These are phyloP conservation scores for Troides aeacus DNA, from an alignment of 2,888 invertebrate species.

Conservation along the genomic window DNA sequence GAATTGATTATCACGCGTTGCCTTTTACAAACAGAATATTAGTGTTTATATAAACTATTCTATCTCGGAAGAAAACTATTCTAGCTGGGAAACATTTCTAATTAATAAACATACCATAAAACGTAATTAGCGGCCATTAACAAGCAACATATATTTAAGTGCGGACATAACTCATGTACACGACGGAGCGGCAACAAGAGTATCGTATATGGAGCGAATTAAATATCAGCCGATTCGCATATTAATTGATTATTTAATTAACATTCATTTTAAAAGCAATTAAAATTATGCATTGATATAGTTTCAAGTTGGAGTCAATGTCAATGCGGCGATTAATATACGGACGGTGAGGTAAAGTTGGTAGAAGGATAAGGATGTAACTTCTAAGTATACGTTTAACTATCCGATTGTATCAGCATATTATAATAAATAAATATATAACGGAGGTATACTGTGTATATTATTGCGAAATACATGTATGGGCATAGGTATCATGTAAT, in stretches of 20 bases:
- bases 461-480: too few relatives aligned
- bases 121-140: constrained; percentile 9
- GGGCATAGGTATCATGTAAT: too few relatives aligned
- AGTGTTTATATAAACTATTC: too few relatives aligned
- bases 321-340: too few relatives aligned
- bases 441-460: too few relatives aligned
- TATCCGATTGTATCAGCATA: too few relatives aligned
- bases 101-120: constrained; percentile 10
- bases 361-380: too few relatives aligned
- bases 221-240: constrained; percentile 14
- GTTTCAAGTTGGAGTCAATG: neutral
- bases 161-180: constrained; percentile 14
- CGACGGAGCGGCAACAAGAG: constrained; percentile 11
- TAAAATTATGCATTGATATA: constrained; percentile 34
- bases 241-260: constrained; percentile 50
- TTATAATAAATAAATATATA: too few relatives aligned
- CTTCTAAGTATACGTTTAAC: too few relatives aligned
- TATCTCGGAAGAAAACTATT: neutral
- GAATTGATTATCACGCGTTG: too few relatives aligned
- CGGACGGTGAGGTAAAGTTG: too few relatives aligned
- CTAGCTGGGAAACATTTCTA: neutral
- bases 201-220: constrained; percentile 26
- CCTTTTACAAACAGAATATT: too few relatives aligned
- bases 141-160: constrained; percentile 11
- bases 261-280: constrained; percentile 38